Conservation (phyloP, 2,888 invertebrate genomes). For the Unio delphinus region DNA sequence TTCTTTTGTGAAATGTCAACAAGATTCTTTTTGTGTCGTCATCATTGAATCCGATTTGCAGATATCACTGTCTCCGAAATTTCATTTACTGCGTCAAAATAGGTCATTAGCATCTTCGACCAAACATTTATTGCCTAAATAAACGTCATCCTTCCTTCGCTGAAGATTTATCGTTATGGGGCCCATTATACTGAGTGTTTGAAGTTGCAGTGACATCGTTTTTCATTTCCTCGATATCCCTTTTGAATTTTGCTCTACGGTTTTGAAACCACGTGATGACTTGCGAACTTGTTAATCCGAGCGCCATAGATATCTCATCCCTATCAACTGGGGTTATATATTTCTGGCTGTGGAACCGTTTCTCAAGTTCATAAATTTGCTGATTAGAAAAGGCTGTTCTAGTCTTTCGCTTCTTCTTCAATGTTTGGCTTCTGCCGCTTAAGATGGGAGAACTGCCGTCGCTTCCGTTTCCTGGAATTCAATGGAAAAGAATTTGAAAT, state of each 20-base stretch:
- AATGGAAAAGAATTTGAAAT: too few species aligned
- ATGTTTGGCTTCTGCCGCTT: conserved; percentile 28
- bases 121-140: too few species aligned
- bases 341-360: conserved; percentile 96
- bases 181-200: too few species aligned
- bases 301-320: conserved; percentile 94
- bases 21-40: too few species aligned
- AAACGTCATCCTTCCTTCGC: too few species aligned
- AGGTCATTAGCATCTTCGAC: too few species aligned
- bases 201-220: conserved; percentile 85
- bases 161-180: too few species aligned
- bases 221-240: conserved; percentile 94
- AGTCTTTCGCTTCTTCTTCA: conserved; percentile 93
- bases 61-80: too few species aligned
- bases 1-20: too few species aligned
- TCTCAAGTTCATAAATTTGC: conserved; percentile 97
- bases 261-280: conserved; percentile 82
- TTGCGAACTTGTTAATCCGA: conserved; percentile 87
- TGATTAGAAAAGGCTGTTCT: conserved; percentile 98
- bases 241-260: conserved; percentile 78
- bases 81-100: too few species aligned
- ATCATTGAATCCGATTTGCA: too few species aligned
- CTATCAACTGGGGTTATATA: conserved; percentile 96
- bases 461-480: conserved; percentile 4
- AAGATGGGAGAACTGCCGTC: conserved; percentile 3